Evolutionary conservation across 2,797 vertebrate genomes (phyloP), one percentile per base, ranked within the genome.

Genomic region (Amazonetta brasiliensis): DNA sequence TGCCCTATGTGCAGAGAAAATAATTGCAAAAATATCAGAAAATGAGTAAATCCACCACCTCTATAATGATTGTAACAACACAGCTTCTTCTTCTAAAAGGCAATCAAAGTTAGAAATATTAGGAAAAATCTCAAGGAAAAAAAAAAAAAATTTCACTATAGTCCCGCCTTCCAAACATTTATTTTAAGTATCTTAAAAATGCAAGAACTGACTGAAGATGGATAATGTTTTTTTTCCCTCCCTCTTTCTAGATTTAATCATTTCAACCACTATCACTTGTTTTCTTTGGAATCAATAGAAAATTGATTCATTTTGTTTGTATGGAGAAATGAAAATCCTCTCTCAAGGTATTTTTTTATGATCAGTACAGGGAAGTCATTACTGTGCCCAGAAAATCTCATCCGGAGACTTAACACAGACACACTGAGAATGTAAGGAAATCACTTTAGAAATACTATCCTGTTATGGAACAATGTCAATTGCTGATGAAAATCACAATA

Each of bases 171-270:
- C 43, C 16, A 33, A 28, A 43, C 6, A 35, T 11, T 41, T 19
- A 60, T 90, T 90, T 56, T 28, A 77, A 26, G 12, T 22, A 85
- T 28, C 48, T 69, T 89, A 67, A 71, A n/a, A 60, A 79, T 26
- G 22, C 11, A 87, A 58, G 41, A 64, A 82, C 12, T 84, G 37
- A 33, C 55, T 58, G 37, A 82, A 55, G 62, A 78, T 35, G 77
- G n/a, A 28, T 15, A 18, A 71, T 58, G n/a, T 8, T 79, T 59
- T 89, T 77, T 73, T 81, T 39, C 39, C 35, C 12, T 23, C 30
- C 37, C 30, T 68, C 7, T 58, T 83, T 62, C 30, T 44, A 84
- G 37, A 77, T 74, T 80, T n/a, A 89, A 33, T 69, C 2, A 69
- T 13, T 74, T 80, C 59, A 69, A 35, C n/a, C 12, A 60, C 37